Conservation (phyloP, 35 echinoderm and acorn worm genomes). For the Nesometra sesokonis region DNA sequence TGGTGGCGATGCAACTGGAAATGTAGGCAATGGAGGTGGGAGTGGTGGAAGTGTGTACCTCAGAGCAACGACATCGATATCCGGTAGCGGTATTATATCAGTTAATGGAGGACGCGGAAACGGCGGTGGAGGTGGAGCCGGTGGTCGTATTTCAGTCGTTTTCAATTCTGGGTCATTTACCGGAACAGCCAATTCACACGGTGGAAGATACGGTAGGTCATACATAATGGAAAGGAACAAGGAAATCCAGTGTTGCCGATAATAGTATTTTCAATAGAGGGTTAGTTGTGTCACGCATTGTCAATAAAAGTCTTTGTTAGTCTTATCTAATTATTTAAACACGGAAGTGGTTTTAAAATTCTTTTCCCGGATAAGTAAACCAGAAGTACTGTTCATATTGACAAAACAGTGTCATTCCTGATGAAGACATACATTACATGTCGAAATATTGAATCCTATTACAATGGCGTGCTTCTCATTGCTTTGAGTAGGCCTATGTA, state of each 20-base stretch:
- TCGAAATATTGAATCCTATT: too few species aligned
- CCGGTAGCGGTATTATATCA: neutral
- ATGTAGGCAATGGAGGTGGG: neutral
- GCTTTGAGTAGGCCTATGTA: too few species aligned
- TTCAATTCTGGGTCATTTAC: constrained; percentile 5
- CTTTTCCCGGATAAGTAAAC: neutral
- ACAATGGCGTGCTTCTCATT: too few species aligned
- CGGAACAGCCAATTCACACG: constrained; percentile 35
- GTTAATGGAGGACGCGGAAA: neutral
- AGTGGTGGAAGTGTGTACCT: neutral
- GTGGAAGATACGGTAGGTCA: constrained; percentile 35
- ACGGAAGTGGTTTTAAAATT: neutral
- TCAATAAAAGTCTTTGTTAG: neutral
- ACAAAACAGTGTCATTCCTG: too few species aligned
- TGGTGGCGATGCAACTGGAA: constrained; percentile 27
- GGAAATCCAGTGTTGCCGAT: neutral
- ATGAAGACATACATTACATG: too few species aligned
- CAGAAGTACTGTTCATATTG: neutral
- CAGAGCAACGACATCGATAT: neutral
- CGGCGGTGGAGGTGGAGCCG: constrained; percentile 42
- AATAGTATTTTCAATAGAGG: neutral
- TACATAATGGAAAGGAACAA: too few species aligned
- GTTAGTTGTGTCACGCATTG: too few species aligned
- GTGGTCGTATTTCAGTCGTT: constrained; percentile 37
- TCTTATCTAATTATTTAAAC: too few species aligned